Evolutionary conservation across 2,888 invertebrate species (phyloP).

Genomic region (Drosophila siamana): DNA sequence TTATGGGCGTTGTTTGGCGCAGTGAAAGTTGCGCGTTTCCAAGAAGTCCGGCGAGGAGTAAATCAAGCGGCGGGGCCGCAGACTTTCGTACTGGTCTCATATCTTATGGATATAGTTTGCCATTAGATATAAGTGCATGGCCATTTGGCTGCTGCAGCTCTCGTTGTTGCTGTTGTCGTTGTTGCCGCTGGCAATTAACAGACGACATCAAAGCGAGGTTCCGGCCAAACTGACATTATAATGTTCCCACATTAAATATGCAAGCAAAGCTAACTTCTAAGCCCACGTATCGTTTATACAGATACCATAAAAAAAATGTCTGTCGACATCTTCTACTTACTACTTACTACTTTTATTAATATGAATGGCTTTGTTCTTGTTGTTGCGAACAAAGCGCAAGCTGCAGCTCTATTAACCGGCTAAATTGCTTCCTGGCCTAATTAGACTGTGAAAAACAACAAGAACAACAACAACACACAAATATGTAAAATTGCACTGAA

Average conservation of each 20-base stretch:
- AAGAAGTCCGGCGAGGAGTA: slow-evolving; percentile 51
- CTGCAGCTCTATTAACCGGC: slow-evolving; percentile 60
- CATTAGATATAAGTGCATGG: slow-evolving; percentile 63
- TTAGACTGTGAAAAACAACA: slow-evolving; percentile 43
- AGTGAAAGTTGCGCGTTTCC: slow-evolving; percentile 72
- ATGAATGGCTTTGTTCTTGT: slow-evolving; percentile 28
- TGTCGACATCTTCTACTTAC: slow-evolving; percentile 9
- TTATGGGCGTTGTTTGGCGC: slow-evolving; percentile 68
- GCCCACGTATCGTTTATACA: neutral
- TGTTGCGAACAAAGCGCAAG: slow-evolving; percentile 46
- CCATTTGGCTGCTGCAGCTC: slow-evolving; percentile 43
- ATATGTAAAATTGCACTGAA: slow-evolving; percentile 32
- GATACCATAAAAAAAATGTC: neutral
- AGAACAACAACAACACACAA: slow-evolving; percentile 14
- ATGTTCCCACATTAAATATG: slow-evolving; percentile 76
- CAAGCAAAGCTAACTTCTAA: slow-evolving; percentile 49
- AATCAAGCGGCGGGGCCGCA: neutral
- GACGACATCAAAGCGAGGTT: slow-evolving; percentile 59
- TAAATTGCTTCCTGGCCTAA: slow-evolving; percentile 75
- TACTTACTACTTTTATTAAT: slow-evolving; percentile 24
- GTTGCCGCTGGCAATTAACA: slow-evolving; percentile 20
- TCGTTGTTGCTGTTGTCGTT: slow-evolving; percentile 15
- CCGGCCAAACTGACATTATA: slow-evolving; percentile 55
- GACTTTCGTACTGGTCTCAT: slow-evolving; percentile 36
- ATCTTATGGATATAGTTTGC: slow-evolving; percentile 43